These are phyloP conservation scores for Nebria salina DNA, from an alignment of 2,888 invertebrate genomes.

Conservation along the genomic window DNA sequence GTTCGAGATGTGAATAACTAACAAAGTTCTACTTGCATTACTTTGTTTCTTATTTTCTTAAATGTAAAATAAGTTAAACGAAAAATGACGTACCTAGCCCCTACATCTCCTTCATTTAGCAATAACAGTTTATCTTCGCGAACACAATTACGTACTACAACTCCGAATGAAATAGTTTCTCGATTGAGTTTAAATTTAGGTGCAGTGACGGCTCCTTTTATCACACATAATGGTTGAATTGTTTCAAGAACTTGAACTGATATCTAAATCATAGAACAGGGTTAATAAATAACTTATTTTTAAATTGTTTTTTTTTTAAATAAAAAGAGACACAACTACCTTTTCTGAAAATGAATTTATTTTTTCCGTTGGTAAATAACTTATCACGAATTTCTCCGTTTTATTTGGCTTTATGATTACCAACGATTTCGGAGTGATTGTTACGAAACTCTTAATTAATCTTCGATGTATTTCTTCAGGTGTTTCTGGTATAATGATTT, in stretches of 20 bases:
- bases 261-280: constrained; percentile 57
- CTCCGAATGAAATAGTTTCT: constrained; percentile 65
- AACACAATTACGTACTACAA: constrained; percentile 63
- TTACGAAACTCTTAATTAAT: constrained; percentile 51
- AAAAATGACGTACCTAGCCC: constrained; percentile 61
- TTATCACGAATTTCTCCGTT: constrained; percentile 57
- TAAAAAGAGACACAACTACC: constrained; percentile 50
- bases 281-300: neutral
- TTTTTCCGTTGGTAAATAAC: constrained; percentile 58
- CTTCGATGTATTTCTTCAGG: constrained; percentile 43
- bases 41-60: neutral
- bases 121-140: constrained; percentile 62
- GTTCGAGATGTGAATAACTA: no score
- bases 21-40: neutral
- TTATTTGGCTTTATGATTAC: constrained; percentile 56
- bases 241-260: constrained; percentile 64
- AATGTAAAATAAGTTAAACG: neutral
- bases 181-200: constrained; percentile 65
- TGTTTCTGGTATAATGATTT: constrained; percentile 19
- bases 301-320: no score
- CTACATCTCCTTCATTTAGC: constrained; percentile 67
- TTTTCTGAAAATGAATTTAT: constrained; percentile 58
- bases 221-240: constrained; percentile 64
- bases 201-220: constrained; percentile 66
- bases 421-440: constrained; percentile 56